Evolutionary conservation across 2,888 invertebrate species (phyloP).

Genomic region (Melanostoma mellinum): DNA sequence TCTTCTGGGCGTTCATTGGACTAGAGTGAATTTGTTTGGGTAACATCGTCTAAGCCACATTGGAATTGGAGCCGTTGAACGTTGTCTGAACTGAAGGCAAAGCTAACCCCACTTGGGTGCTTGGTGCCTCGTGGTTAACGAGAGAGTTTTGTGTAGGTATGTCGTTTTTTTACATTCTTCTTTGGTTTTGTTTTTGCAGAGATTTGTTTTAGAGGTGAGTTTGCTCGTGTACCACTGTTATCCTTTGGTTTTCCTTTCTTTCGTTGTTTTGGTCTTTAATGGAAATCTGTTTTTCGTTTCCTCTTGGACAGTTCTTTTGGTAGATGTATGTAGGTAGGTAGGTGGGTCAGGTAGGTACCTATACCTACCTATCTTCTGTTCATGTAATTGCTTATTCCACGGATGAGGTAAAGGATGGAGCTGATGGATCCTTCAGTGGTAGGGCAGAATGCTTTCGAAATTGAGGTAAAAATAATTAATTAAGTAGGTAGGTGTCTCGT

Average conservation of each 20-base stretch:
- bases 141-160: conserved; percentile 36
- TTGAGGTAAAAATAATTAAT: conserved; percentile 46
- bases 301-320: conserved; percentile 15
- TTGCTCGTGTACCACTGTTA: conserved; percentile 42
- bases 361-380: neutral
- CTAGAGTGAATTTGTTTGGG: conserved; percentile 59
- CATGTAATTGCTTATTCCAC: neutral
- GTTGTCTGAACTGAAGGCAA: conserved; percentile 9
- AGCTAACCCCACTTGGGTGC: conserved; percentile 48
- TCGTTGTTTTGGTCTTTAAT: neutral
- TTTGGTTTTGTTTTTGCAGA: conserved; percentile 44
- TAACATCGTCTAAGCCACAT: conserved; percentile 59
- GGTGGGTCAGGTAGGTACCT: neutral
- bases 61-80: conserved; percentile 54
- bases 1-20: conserved; percentile 75
- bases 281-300: conserved; percentile 42
- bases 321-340: neutral
- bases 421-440: conserved; percentile 8
- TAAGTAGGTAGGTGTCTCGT: conserved; percentile 15
- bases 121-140: conserved; percentile 30
- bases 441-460: conserved; percentile 6
- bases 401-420: neutral
- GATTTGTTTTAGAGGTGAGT: conserved; percentile 53
- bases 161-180: conserved; percentile 9
- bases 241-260: conserved; percentile 56